These are phyloP conservation scores for Drosophila parabipectinata DNA, from an alignment of 1,140 invertebrate genomes.

Conservation along the genomic window DNA sequence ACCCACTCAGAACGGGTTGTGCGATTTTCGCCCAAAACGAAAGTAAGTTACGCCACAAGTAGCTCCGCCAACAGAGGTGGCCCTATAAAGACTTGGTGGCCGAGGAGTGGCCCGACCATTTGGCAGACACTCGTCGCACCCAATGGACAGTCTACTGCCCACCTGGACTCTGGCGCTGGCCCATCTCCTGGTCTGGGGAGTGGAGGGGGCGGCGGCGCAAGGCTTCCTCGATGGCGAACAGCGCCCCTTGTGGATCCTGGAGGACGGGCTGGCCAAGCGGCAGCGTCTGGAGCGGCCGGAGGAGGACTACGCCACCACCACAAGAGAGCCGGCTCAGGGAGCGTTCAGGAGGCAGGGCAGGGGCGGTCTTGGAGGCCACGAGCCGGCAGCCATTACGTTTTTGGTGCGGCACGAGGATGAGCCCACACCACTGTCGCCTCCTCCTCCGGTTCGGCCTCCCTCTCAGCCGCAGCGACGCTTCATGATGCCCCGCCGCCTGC, in stretches of 20 bases:
- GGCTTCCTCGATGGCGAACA: constrained; percentile 45
- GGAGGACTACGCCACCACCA: constrained; percentile 45
- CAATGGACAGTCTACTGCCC: constrained; percentile 44
- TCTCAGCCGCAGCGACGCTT: constrained; percentile 28
- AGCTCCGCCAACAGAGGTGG: neutral
- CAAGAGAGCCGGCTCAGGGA: neutral
- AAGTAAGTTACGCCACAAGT: constrained; percentile 52
- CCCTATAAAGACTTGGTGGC: constrained; percentile 45
- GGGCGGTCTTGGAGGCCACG: neutral
- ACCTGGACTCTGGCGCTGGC: constrained; percentile 30
- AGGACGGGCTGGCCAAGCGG: constrained; percentile 58
- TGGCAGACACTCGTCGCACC: constrained; percentile 1
- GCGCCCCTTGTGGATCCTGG: constrained; percentile 74
- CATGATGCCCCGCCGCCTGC: constrained; percentile 25
- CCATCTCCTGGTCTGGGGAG: constrained; percentile 11
- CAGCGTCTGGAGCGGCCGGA: constrained; percentile 29
- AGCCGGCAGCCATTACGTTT: constrained; percentile 38
- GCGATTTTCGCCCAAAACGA: constrained; percentile 64
- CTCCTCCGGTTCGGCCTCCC: neutral
- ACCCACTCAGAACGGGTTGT: constrained; percentile 55
- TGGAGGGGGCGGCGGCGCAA: neutral
- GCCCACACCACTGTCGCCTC: neutral
- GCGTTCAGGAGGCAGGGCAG: constrained; percentile 1
- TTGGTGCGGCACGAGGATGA: constrained; percentile 30
- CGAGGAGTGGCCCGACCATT: constrained; percentile 10